phyloP scores from a whole-genome alignment of 2,888 invertebrate species.

The Pammene fasciana region DNA sequence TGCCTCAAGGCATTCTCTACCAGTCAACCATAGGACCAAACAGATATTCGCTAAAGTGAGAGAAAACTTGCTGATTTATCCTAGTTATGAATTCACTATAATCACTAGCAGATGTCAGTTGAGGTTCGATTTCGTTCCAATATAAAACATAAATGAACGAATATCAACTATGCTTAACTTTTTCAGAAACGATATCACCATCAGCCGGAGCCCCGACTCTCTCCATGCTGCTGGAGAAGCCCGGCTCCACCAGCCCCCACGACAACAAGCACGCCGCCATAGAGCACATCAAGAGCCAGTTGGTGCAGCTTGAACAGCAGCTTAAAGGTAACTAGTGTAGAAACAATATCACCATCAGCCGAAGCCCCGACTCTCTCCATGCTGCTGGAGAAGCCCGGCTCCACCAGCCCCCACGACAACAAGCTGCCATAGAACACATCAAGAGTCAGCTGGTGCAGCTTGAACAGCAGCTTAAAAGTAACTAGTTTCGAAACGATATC shows the following conservation, averaged over 20 bases:
- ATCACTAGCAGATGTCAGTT: no score
- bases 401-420: slow-evolving; percentile 62
- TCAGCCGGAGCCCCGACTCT: slow-evolving; percentile 89
- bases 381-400: slow-evolving; percentile 84
- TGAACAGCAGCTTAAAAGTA: slow-evolving; percentile 73
- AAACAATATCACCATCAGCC: slow-evolving; percentile 84
- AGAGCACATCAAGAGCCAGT: slow-evolving; percentile 76
- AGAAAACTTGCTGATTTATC: no score
- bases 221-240: slow-evolving; percentile 87
- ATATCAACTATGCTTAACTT: neutral
- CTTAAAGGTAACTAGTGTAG: slow-evolving; percentile 64
- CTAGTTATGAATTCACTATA: no score
- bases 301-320: slow-evolving; percentile 76
- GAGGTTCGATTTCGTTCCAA: no score
- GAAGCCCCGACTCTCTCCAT: slow-evolving; percentile 90
- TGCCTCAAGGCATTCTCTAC: no score
- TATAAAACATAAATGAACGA: no score
- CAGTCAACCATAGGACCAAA: no score
- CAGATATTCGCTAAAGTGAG: no score
- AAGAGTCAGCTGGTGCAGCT: slow-evolving; percentile 77
- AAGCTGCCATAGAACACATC: slow-evolving; percentile 77
- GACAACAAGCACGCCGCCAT: slow-evolving; percentile 74
- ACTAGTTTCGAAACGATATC: slow-evolving; percentile 71
- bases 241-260: slow-evolving; percentile 62
- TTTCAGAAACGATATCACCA: slow-evolving; percentile 80